Percentiles rank a stretch among this genome's conserved stretches.
phyloP scores from a whole-genome alignment of 2,888 invertebrate species.

The Drosophila sordidula region DNA sequence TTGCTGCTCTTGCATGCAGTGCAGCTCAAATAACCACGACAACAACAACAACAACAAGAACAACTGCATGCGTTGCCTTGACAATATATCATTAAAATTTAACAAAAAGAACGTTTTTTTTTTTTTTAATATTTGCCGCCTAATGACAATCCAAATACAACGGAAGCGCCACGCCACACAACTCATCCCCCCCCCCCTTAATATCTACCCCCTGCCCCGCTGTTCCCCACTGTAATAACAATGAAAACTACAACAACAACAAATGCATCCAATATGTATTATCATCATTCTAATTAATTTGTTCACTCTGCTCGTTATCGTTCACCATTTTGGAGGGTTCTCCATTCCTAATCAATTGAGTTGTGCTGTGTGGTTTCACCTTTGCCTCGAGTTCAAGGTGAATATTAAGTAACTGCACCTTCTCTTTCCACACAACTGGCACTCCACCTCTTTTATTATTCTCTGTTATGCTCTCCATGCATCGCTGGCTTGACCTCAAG shows the following conservation, averaged over 20 bases:
- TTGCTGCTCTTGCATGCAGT: conserved; percentile 27
- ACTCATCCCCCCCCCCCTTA: conserved; percentile 13
- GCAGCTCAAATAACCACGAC: conserved; percentile 36
- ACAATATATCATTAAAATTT: conserved; percentile 55
- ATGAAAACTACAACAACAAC: conserved; percentile 9
- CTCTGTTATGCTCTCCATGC: conserved; percentile 25
- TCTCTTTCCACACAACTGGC: neutral
- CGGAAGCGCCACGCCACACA: conserved; percentile 46
- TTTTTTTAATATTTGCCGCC: conserved; percentile 25
- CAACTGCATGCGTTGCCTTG: conserved; percentile 47
- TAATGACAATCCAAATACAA: conserved; percentile 50
- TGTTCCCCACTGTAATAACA: conserved; percentile 8
- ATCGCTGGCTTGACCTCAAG: conserved; percentile 36
- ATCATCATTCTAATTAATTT: conserved; percentile 64
- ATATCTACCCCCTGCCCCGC: neutral
- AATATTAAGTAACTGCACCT: conserved; percentile 15
- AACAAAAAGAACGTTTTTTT: conserved; percentile 26
- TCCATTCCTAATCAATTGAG: conserved; percentile 38
- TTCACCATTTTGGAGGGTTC: conserved; percentile 1
- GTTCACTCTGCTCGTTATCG: conserved; percentile 25
- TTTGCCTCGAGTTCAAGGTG: conserved; percentile 49
- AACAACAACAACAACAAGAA: conserved; percentile 21
- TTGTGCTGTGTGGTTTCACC: conserved; percentile 12
- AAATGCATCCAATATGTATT: conserved; percentile 37
- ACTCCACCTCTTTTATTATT: neutral